These are phyloP conservation scores for Emydura subglobosa DNA, from an alignment of 2,113 vertebrate genomes.

Conservation along the genomic window DNA sequence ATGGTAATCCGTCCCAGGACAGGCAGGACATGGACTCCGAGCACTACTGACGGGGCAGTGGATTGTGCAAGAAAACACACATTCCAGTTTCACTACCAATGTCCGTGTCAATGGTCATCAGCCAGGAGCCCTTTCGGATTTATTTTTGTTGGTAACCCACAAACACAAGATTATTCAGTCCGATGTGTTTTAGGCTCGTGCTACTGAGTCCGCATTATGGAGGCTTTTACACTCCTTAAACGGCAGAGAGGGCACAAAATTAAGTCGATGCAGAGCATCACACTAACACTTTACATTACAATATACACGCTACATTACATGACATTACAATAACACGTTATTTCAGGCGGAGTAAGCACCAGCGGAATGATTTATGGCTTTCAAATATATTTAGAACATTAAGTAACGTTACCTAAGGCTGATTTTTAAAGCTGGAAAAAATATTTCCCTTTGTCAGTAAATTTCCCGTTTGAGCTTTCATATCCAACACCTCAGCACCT, in stretches of 20 bases:
- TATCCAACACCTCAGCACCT: background rate
- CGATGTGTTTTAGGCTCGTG: background rate
- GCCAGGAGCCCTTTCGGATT: background rate
- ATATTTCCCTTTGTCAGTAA: background rate
- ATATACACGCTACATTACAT: too few species aligned
- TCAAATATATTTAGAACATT: background rate
- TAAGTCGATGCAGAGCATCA: background rate
- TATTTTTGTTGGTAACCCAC: background rate
- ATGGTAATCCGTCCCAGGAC: background rate
- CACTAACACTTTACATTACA: background rate
- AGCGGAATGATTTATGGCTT: background rate
- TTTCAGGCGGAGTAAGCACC: background rate
- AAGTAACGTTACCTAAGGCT: background rate
- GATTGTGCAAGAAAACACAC: background rate
- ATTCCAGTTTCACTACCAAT: background rate
- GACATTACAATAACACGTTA: too few species aligned
- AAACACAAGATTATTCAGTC: background rate
- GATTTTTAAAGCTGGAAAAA: background rate
- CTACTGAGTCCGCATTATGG: background rate
- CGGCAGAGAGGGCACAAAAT: background rate
- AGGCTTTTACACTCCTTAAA: background rate
- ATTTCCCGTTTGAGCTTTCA: background rate
- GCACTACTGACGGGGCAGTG: background rate
- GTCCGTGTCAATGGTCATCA: background rate
- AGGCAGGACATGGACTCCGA: too few species aligned